Percentiles rank a stretch among this genome's conserved stretches.
Conservation (phyloP, 2,113 vertebrate genomes). For the Melanostigma gelatinosum region DNA sequence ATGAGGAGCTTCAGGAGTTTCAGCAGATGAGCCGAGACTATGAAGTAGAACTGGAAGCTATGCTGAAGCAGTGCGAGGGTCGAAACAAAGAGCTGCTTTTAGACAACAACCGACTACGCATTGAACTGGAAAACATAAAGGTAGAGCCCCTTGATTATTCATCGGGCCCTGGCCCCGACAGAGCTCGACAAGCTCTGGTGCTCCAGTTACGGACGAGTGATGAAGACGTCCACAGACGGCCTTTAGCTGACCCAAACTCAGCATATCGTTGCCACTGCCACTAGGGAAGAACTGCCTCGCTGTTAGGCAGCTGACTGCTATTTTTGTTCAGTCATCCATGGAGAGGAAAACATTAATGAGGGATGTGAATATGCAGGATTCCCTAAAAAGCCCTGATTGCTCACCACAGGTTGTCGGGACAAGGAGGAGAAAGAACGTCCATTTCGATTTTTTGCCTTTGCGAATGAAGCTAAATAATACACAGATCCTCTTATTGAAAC, state of each 20-base stretch:
- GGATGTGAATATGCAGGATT: conserved; percentile 45
- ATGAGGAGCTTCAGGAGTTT: conserved; percentile 94
- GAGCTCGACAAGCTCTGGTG: background rate
- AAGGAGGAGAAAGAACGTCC: background rate
- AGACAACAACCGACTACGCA: conserved; percentile 88
- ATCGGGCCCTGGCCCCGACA: background rate
- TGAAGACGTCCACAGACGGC: background rate
- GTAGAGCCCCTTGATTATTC: conserved; percentile 72
- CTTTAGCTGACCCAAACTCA: conserved; percentile 20
- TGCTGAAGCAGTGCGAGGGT: conserved; percentile 92
- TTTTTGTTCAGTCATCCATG: conserved; percentile 59
- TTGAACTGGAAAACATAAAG: conserved; percentile 92
- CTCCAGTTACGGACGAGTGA: conserved; percentile 12
- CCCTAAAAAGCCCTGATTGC: conserved; percentile 18
- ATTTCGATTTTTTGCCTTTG: background rate
- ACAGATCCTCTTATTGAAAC: background rate
- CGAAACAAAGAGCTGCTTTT: conserved; percentile 92
- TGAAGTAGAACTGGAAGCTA: conserved; percentile 93
- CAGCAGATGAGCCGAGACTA: conserved; percentile 98
- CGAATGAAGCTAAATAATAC: no score
- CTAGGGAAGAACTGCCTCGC: conserved; percentile 36
- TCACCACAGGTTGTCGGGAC: conserved; percentile 10
- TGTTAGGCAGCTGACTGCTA: conserved; percentile 70
- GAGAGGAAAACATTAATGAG: conserved; percentile 34
- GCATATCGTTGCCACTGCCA: conserved; percentile 18